These are phyloP conservation scores for Patella ulyssiponensis DNA, from an alignment of 2,888 invertebrate species.

Conservation along the genomic window DNA sequence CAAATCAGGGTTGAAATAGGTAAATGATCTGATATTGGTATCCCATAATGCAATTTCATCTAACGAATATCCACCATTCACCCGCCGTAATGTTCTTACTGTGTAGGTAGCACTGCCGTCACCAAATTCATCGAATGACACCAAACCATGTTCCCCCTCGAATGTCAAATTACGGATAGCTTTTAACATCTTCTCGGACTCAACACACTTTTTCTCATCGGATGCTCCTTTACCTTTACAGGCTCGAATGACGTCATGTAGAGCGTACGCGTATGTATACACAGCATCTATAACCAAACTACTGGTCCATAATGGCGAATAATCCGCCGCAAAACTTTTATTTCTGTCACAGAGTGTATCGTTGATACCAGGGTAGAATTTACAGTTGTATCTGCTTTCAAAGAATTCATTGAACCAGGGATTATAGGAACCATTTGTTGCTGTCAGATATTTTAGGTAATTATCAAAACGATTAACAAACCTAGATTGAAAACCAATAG, in stretches of 20 bases:
- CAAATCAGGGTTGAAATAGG: constrained; percentile 7
- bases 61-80: constrained; percentile 16
- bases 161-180: constrained; percentile 32
- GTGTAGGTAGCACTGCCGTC: constrained; percentile 36
- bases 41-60: constrained; percentile 39
- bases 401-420: constrained; percentile 26
- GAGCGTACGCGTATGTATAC: constrained; percentile 38
- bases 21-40: constrained; percentile 16
- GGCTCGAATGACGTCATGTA: constrained; percentile 26
- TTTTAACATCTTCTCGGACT: constrained; percentile 15
- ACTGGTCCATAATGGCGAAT: constrained; percentile 35
- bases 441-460: constrained; percentile 12
- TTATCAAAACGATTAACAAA: constrained; percentile 21
- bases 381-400: constrained; percentile 8
- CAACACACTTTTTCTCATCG: constrained; percentile 25
- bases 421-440: constrained; percentile 8
- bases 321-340: constrained; percentile 11
- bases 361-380: not conserved
- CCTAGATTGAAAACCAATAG: constrained; percentile 36
- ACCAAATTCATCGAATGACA: constrained; percentile 39
- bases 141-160: constrained; percentile 30
- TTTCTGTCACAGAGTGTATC: not conserved
- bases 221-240: constrained; percentile 29
- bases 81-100: constrained; percentile 25
- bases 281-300: constrained; percentile 41